Base-by-base conservation (phyloP, 1,140 invertebrate genomes). In the Dryas iulia region DNA sequence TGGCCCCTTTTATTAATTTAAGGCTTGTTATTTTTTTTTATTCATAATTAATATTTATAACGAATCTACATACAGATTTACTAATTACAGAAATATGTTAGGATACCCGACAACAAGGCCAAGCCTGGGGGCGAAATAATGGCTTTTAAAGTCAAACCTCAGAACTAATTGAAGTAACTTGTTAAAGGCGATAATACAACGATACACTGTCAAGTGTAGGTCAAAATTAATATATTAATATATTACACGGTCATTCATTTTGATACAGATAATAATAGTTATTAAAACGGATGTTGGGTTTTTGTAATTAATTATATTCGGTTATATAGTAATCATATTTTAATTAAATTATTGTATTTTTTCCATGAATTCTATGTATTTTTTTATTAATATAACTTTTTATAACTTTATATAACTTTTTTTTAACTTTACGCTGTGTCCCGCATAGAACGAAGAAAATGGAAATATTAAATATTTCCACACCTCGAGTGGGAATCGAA, bases 161-260 rank as follows among this genome's bases (percentile, higher is more conserved):
- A 67, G 30, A 67, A 67, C 25, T 56, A 67, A 67, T 67, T 60
- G 58, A 67, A 28, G 35, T 18, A 35, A 47, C 58, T 60, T 39
- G 35, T 58, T 65, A 28, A 26, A 54, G 24, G 63, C 54, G 63
- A 58, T 58, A 65, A 31, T 25, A 65, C 63, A 65, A 8, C 8
- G 31, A 35, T 39, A 58, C 64, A 57, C 56, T 54, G 58, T 67
- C 58, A 54, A 35, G 58, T 33, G 18, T 60, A 59, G 39, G 65
- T 26, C 58, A 60, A 10, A 12, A 10, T 24, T 53, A 60, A 67
- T 67, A 60, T 61, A 60, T 61, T 60, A 56, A 18, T 47, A 47
- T 47, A 47, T 47, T 47, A 47, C 39, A 47, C 39, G 39, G 39
- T 47, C 39, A 47, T 47, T 47, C 18, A 47, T 47, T 47, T 47